phyloP scores from a whole-genome alignment of 2,888 invertebrate genomes.

The Sminthurinus aureus region DNA sequence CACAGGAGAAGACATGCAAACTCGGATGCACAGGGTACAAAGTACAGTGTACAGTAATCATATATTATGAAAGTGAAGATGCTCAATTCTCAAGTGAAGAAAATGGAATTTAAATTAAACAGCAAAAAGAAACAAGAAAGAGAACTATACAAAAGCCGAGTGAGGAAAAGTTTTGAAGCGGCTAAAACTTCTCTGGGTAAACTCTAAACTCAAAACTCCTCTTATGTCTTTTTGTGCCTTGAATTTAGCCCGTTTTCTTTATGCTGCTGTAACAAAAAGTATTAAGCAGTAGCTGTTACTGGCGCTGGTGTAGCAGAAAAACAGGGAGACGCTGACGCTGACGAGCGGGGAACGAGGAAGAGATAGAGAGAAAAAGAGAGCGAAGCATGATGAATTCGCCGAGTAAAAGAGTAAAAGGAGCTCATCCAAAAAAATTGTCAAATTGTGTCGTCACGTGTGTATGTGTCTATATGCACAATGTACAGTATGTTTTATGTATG shows the following conservation, averaged over 20 bases:
- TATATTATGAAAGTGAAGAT: neutral
- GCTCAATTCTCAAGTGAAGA: neutral
- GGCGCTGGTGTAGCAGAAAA: too few relatives aligned
- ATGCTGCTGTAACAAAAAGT: neutral
- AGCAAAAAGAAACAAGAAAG: neutral
- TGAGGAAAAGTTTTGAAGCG: neutral
- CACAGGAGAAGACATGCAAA: too few relatives aligned
- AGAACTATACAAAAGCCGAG: neutral
- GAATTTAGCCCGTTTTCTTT: neutral
- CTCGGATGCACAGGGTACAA: too few relatives aligned
- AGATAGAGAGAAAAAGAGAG: neutral
- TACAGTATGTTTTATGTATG: neutral
- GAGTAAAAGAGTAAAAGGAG: neutral
- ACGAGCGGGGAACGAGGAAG: neutral
- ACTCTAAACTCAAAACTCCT: too few relatives aligned
- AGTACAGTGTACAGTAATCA: too few relatives aligned
- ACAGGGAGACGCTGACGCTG: neutral
- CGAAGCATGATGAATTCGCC: neutral
- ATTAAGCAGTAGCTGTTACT: too few relatives aligned
- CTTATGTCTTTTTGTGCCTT: neutral
- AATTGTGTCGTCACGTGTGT: neutral
- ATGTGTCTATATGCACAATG: neutral
- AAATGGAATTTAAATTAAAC: conserved; percentile 17
- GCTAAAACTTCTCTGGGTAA: neutral
- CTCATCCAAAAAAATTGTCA: neutral